Evolutionary conservation across 1,140 invertebrate species (phyloP).

Genomic region (Proctacanthus coquilletti): DNA sequence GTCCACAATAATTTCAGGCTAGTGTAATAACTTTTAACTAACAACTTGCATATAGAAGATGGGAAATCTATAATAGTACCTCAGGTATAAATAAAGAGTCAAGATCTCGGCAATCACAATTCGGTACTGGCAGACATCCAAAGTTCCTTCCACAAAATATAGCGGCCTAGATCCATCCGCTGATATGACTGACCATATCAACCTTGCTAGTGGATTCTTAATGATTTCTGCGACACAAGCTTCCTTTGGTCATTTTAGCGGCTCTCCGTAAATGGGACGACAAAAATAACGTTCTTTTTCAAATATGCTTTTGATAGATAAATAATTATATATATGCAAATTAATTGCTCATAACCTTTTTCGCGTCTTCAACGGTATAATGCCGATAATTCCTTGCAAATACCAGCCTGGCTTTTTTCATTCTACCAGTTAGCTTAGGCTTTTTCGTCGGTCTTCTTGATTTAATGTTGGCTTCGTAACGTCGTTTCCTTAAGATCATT

Average conservation of each 20-base stretch:
- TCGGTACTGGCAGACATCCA: background rate
- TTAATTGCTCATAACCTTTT: background rate
- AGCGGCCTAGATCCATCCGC: background rate
- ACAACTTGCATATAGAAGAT: too few relatives aligned
- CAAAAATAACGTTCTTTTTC: background rate
- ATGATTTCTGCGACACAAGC: background rate
- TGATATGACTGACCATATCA: background rate
- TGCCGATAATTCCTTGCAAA: background rate
- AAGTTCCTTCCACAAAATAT: background rate
- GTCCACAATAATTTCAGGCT: too few relatives aligned
- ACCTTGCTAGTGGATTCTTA: background rate
- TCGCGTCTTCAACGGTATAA: background rate
- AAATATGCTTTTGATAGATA: too few relatives aligned
- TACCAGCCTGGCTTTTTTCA: background rate
- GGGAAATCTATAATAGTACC: too few relatives aligned
- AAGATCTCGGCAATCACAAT: background rate
- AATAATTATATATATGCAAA: constrained; percentile 1
- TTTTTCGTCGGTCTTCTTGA: background rate
- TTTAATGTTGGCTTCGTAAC: background rate
- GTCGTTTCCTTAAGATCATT: background rate
- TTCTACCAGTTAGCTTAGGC: too few relatives aligned
- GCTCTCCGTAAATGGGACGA: background rate
- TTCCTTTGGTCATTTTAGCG: background rate
- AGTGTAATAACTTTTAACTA: too few relatives aligned
- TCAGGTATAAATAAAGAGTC: background rate